Evolutionary conservation across 2,797 vertebrate species (phyloP), one percentile per base, ranked within the genome.

Genomic region (Odontamblyopus lacepedii): DNA sequence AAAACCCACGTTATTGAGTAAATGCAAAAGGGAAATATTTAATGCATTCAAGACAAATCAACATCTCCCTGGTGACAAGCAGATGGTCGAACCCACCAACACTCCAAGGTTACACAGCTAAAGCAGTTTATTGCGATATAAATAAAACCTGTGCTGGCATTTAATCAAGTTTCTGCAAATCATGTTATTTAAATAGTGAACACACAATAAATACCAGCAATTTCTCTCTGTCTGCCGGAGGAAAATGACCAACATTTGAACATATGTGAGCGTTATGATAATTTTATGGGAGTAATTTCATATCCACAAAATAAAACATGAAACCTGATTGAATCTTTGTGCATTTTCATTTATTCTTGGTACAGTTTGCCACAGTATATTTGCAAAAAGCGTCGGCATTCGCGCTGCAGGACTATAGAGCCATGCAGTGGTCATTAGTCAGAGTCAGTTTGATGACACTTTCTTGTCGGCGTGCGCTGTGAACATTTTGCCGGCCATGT

Each of bases 401-500:
- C 61, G 65, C 38, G 61, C 7, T 66, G 55, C 41, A 9, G 51
- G 67, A 65, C 64, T 66, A 63, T 68, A 63, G 70, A 55, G 69
- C 85, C 29, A 51, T 82, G 80, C 80, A 85, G 72, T 67, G 2
- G 19, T 65, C 74, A 70, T 84, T 80, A 83, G 65, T 80, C 0
- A 27, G 74, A 77, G 60, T 59, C 64, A 0, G 23, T 41, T 67
- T 38, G 66, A 65, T 68, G 69, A 79, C 66, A 77, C 72, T 63
- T 77, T 48, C 74, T 81, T 74, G 82, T 76, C 72, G 70, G 67
- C 77, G 82, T 68, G 60, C 68, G 69, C 73, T 80, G 63, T 50
- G 3, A 78, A 78, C 60, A 76, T 67, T 76, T 77, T 71, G 71
- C 78, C 75, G 73, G 68, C 66, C 59, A 59, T 23, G 63, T 74